Percentiles rank a stretch among this genome's conserved stretches.
These are phyloP conservation scores for Capreolus pygargus DNA, from an alignment of 2,113 vertebrate species.

Conservation along the genomic window DNA sequence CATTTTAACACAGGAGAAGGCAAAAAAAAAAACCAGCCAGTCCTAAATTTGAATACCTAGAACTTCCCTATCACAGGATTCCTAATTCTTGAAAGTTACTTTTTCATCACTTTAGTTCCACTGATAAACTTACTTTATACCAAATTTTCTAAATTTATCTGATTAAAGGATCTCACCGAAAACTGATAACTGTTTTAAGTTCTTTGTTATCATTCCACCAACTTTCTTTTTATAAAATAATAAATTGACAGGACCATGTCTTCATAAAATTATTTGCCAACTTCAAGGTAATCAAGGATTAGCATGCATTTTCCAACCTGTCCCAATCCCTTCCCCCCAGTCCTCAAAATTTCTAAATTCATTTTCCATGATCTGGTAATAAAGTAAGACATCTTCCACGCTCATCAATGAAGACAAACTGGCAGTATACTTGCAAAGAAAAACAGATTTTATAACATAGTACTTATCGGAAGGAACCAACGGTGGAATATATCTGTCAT, in stretches of 20 bases:
- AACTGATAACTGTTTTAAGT: not conserved
- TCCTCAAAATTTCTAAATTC: not conserved
- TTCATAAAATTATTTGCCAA: slow-evolving; percentile 25
- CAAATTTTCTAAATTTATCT: slow-evolving; percentile 6
- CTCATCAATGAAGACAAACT: not conserved
- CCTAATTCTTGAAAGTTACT: slow-evolving; percentile 9
- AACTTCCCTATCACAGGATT: not conserved
- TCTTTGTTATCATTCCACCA: not conserved
- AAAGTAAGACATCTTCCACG: slow-evolving; percentile 1
- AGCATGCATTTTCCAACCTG: not conserved
- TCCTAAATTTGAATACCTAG: not conserved
- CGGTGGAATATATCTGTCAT: not conserved
- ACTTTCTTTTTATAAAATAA: slow-evolving; percentile 31
- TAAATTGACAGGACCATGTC: not conserved
- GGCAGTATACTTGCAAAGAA: not conserved
- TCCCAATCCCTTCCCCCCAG: not conserved
- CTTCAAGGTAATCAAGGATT: not conserved
- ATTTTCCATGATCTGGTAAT: not conserved
- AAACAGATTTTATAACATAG: not conserved
- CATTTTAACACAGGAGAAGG: not conserved
- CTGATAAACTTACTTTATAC: not conserved
- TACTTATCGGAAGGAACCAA: not conserved
- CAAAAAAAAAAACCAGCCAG: not conserved
- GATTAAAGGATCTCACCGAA: not conserved
- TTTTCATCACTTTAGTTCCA: not conserved